These are phyloP conservation scores for Emydocephalus ijimae DNA, from an alignment of 2,113 vertebrate species.

Conservation along the genomic window DNA sequence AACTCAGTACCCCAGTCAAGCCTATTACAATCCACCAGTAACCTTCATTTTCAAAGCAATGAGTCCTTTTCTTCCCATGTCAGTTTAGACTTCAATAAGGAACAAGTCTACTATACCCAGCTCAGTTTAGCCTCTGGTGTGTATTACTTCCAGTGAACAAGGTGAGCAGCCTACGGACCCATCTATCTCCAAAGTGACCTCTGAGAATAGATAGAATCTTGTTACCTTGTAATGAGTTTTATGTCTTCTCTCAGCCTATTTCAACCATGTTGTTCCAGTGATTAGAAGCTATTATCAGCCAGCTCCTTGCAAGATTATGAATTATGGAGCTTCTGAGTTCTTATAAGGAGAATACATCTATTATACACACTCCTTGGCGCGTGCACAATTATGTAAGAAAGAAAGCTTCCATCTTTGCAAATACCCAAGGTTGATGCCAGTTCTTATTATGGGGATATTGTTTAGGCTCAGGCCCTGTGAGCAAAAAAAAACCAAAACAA, in stretches of 20 bases:
- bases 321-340: conserved; percentile 59
- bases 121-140: conserved; percentile 29
- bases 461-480: neutral
- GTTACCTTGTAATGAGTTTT: conserved; percentile 80
- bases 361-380: neutral
- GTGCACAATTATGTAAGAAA: conserved; percentile 36
- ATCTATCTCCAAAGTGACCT: conserved; percentile 63
- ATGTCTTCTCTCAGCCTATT: conserved; percentile 75
- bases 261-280: conserved; percentile 71
- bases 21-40: neutral
- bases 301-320: conserved; percentile 70
- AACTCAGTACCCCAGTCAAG: neutral
- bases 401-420: conserved; percentile 36
- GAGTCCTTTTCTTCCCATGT: neutral
- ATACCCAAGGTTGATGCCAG: conserved; percentile 9
- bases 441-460: neutral
- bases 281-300: conserved; percentile 73
- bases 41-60: neutral
- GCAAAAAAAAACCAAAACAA: neutral
- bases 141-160: conserved; percentile 38
- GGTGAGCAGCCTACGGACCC: conserved; percentile 74
- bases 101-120: neutral
- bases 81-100: neutral
- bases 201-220: conserved; percentile 73
- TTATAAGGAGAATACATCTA: neutral